These are phyloP conservation scores for Drosophila grimshawi DNA, from an alignment of 1,140 invertebrate genomes.

Conservation along the genomic window DNA sequence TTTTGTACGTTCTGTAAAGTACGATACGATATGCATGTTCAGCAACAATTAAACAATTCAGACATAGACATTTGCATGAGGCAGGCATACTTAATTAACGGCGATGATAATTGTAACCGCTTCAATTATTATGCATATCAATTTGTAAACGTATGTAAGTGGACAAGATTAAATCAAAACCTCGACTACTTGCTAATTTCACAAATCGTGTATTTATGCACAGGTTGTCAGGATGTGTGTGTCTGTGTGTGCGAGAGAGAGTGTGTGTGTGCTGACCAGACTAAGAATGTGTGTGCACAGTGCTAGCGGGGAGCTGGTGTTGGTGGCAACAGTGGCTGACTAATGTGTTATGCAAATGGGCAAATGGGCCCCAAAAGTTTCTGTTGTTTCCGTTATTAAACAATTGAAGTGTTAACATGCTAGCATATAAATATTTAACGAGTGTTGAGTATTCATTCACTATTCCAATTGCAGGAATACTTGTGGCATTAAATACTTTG, in stretches of 20 bases:
- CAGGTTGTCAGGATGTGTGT: slow-evolving; percentile 12
- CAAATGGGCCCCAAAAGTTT: slow-evolving; percentile 8
- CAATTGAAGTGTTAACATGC: background rate
- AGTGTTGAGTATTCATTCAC: background rate
- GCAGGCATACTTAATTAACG: slow-evolving; percentile 44
- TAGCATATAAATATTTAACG: slow-evolving; percentile 6
- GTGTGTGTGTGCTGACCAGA: slow-evolving; percentile 15
- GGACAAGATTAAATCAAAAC: slow-evolving; percentile 68
- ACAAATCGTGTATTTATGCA: no score
- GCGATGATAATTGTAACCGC: slow-evolving; percentile 30
- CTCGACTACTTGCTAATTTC: slow-evolving; percentile 39
- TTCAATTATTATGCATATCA: slow-evolving; percentile 56
- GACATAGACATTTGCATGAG: slow-evolving; percentile 35
- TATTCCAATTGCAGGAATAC: background rate
- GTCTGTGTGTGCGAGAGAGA: background rate
- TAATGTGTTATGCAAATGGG: slow-evolving; percentile 31
- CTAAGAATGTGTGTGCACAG: slow-evolving; percentile 22
- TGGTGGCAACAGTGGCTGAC: slow-evolving; percentile 10
- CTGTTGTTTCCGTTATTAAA: background rate
- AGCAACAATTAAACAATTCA: slow-evolving; percentile 56
- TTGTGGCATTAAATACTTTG: background rate
- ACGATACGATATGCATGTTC: slow-evolving; percentile 63
- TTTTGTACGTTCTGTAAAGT: slow-evolving; percentile 84
- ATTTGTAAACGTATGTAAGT: slow-evolving; percentile 49
- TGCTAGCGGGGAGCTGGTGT: slow-evolving; percentile 12